phyloP scores from a whole-genome alignment of 2,113 vertebrate species.

The Hoplias malabaricus region DNA sequence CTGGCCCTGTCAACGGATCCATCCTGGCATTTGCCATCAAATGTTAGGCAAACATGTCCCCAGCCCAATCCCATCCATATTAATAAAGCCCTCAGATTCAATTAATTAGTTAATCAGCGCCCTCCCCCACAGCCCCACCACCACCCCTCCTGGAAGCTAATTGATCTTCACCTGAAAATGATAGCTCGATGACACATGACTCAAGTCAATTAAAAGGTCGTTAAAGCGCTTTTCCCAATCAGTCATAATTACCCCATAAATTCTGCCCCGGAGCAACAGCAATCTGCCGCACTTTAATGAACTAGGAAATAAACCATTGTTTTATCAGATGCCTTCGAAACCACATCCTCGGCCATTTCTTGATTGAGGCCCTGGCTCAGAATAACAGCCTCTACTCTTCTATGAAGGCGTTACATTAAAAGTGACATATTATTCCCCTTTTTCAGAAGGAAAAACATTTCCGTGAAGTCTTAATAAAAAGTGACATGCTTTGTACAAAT shows the following conservation, averaged over 20 bases:
- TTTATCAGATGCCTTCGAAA: constrained; percentile 4
- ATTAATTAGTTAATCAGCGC: constrained; percentile 50
- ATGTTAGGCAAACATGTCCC: constrained; percentile 53
- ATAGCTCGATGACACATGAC: constrained; percentile 22
- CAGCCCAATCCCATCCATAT: constrained; percentile 45
- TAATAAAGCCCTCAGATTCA: constrained; percentile 40
- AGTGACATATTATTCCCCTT: too few relatives aligned
- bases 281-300: constrained; percentile 7
- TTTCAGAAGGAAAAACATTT: too few relatives aligned
- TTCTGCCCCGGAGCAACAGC: constrained; percentile 15
- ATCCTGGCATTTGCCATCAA: constrained; percentile 55
- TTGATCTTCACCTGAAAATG: constrained; percentile 37
- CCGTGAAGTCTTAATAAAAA: too few relatives aligned
- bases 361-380: too few relatives aligned
- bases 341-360: background rate
- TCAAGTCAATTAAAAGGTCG: constrained; percentile 41
- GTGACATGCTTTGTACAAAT: too few relatives aligned
- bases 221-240: constrained; percentile 35
- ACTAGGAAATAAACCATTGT: constrained; percentile 25
- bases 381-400: too few relatives aligned
- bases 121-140: too few relatives aligned
- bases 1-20: constrained; percentile 44
- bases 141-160: constrained; percentile 11
- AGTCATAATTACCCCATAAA: constrained; percentile 39
- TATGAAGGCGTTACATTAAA: too few relatives aligned